Percentiles rank a stretch among this genome's conserved stretches.
Evolutionary conservation across 2,113 vertebrate species (phyloP).

Genomic region (Struthidea cinerea): DNA sequence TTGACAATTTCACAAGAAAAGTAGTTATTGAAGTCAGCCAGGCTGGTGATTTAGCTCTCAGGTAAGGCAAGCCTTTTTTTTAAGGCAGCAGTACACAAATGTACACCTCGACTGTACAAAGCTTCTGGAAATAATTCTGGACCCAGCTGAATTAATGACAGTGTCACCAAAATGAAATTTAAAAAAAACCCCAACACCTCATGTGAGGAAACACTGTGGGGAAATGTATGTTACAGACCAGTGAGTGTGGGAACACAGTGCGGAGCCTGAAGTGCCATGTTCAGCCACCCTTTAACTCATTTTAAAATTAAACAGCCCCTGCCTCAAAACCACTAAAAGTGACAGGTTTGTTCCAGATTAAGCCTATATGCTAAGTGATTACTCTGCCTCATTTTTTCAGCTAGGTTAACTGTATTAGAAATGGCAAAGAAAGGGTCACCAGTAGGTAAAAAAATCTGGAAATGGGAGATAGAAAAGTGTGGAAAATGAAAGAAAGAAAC

Average conservation of each 20-base stretch:
- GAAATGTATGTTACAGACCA: fast-evolving
- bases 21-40: not conserved
- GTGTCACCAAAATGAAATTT: not conserved
- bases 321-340: not conserved
- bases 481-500: no score
- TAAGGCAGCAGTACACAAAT: not conserved
- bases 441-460: not conserved
- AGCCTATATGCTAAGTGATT: not conserved
- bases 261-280: fast-evolving
- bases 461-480: not conserved
- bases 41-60: not conserved
- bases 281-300: not conserved
- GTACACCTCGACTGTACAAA: fast-evolving
- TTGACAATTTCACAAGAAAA: not conserved
- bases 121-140: not conserved
- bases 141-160: not conserved
- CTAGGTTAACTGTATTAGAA: not conserved
- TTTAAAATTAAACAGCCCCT: not conserved
- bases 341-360: not conserved
- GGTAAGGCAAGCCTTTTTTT: not conserved
- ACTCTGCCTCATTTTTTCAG: not conserved
- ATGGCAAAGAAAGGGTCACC: not conserved
- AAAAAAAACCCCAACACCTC: fast-evolving
- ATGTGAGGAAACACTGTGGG: not conserved
- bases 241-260: not conserved